A percentile compares a stretch with the other conserved stretches of the same genome.
Conservation (phyloP, 2,113 vertebrate genomes). For the Thamnophis sirtalis region DNA sequence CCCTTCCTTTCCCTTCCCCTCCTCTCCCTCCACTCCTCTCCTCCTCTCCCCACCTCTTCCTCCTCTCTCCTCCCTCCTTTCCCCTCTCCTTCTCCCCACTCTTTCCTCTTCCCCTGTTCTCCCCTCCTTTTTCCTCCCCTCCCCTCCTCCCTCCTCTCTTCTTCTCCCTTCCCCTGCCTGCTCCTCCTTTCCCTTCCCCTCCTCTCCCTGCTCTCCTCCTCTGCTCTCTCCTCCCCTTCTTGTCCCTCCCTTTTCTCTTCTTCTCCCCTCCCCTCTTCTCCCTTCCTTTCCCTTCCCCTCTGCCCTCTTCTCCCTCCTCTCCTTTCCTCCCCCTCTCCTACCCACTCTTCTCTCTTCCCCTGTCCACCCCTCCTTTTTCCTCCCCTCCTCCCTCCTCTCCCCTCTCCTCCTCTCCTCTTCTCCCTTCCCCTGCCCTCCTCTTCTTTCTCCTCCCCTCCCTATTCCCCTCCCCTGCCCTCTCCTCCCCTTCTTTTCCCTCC, state of each 20-base stretch:
- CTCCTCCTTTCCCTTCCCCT: too few species aligned
- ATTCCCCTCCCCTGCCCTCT: accelerated
- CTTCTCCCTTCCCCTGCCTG: background rate
- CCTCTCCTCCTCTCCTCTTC: background rate
- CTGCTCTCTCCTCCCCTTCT: background rate
- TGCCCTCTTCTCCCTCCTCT: background rate
- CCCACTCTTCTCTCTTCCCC: too few species aligned
- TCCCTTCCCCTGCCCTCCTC: background rate
- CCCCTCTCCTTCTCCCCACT: too few species aligned
- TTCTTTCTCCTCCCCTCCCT: accelerated
- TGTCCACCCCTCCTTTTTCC: too few species aligned
- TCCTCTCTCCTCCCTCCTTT: too few species aligned
- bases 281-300: background rate
- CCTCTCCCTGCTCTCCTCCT: accelerated
- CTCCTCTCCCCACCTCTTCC: background rate
- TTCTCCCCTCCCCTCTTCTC: accelerated
- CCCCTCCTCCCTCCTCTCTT: too few species aligned
- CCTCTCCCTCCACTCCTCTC: background rate
- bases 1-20: background rate
- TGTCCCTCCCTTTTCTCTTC: accelerated
- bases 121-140: background rate
- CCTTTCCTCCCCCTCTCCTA: background rate
- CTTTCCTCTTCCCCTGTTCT: too few species aligned
- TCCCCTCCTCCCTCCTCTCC: too few species aligned
- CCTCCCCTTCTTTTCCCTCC: too few species aligned